Evolutionary conservation across 2,797 vertebrate species (phyloP), one percentile per base, ranked within the genome.

Genomic region (Rhynchotus rufescens): DNA sequence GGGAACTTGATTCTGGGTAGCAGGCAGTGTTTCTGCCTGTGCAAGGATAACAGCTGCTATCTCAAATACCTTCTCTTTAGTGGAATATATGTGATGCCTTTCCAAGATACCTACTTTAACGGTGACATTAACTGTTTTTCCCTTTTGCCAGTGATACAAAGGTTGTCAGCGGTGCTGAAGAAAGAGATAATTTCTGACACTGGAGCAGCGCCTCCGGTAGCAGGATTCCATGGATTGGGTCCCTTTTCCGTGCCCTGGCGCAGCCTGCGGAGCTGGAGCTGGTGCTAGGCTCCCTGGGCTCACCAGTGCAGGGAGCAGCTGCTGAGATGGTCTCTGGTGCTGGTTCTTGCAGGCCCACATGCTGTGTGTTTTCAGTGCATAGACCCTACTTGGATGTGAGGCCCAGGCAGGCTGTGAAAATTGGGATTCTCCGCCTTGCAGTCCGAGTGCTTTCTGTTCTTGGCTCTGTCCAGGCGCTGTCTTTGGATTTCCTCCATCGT

Each of bases 171-270:
- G 56, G 47, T 62, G 56, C 69, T 69, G 42, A 32, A 59, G 28
- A 82, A 92, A n/a, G 80, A 73, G 73, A 36, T 69, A 80, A 73
- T 32, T 68, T 13, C 6, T 76, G 45, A 28, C 9, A 1, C 0
- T 42, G 44, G 47, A 72, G 54, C 76, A 85, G 38, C 44, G 81
- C 11, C 38, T 73, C 32, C 28, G 23, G 59, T 32, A 59, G 73
- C 38, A 73, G 32, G 25, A 19, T 62, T 32, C 49, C 68, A 40
- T n/a, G 56, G 47, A 34, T 42, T 32, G 10, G 17, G 51, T 44
- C 26, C 30, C n/a, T 87, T 57, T 36, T 3, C 25, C 0, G 7
- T 69, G 17, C 22, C 0, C 0, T 0, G 0, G 0, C 1, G 2
- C 32, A 77, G 30, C 45, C 73, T 20, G 23, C 38, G n/a, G 45